A percentile compares a stretch with the other conserved stretches of the same genome.
Conservation (phyloP, 2,888 invertebrate genomes). For the Autographa gamma region DNA sequence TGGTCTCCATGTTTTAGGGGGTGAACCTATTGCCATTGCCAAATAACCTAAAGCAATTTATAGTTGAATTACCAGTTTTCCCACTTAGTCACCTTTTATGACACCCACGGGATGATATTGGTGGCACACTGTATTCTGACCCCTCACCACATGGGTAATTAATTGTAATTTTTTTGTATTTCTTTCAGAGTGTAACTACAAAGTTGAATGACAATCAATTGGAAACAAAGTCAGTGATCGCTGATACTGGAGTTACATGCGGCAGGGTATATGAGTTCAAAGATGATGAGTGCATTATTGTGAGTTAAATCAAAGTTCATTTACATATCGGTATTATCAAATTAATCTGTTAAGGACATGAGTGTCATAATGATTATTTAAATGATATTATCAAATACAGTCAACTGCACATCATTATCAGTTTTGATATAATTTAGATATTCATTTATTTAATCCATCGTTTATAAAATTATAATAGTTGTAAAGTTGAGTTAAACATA, state of each 20-base stretch:
- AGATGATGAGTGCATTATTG: conserved; percentile 81
- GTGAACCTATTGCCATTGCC: too few relatives aligned
- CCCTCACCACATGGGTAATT: too few relatives aligned
- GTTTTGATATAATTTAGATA: neutral
- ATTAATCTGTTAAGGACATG: neutral
- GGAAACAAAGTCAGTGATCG: conserved; percentile 79
- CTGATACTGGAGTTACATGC: conserved; percentile 76
- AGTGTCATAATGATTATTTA: neutral
- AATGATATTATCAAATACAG: neutral
- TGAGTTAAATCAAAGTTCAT: conserved; percentile 62
- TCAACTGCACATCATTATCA: neutral
- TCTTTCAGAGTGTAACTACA: conserved; percentile 88
- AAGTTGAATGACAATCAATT: conserved; percentile 85
- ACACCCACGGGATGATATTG: too few relatives aligned
- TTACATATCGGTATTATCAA: neutral
- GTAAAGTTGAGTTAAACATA: too few relatives aligned
- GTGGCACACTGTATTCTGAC: too few relatives aligned
- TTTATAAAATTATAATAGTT: too few relatives aligned
- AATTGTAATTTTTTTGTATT: neutral
- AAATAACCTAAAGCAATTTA: too few relatives aligned
- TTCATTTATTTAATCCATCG: too few relatives aligned
- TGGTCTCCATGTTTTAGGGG: too few relatives aligned
- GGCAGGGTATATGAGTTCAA: conserved; percentile 79
- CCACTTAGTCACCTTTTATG: too few relatives aligned
- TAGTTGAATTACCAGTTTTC: too few relatives aligned